These are phyloP conservation scores for Xestobium rufovillosum DNA, from an alignment of 2,888 invertebrate species.

Conservation along the genomic window DNA sequence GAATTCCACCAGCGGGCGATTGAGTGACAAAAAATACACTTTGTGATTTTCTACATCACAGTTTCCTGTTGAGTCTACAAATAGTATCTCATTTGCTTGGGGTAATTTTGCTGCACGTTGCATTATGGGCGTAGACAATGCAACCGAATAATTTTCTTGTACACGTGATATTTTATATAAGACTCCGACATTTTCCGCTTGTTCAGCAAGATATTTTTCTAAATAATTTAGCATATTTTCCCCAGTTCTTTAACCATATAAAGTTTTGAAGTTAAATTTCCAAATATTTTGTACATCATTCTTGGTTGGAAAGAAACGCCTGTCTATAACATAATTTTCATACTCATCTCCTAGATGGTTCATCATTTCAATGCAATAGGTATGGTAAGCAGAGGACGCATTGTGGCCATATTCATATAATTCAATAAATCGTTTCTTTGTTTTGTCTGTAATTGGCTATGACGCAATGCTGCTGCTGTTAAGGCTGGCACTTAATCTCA, in stretches of 20 bases:
- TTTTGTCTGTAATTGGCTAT: conserved; percentile 10
- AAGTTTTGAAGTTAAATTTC: conserved; percentile 13
- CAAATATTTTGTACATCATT: conserved; percentile 12
- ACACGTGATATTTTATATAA: conserved; percentile 10
- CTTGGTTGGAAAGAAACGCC: conserved; percentile 15
- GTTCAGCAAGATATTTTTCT: conserved; percentile 11
- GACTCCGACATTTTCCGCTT: conserved; percentile 3
- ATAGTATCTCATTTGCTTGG: conserved; percentile 16
- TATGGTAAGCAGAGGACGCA: conserved; percentile 13
- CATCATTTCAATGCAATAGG: conserved; percentile 14
- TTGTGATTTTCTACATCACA: conserved; percentile 16
- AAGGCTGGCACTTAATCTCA: too few relatives aligned
- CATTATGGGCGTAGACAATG: conserved; percentile 15
- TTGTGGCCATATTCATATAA: conserved; percentile 11
- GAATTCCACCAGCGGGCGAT: conserved; percentile 14
- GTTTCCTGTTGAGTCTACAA: conserved; percentile 14
- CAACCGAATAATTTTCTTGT: conserved; percentile 11
- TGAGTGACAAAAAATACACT: conserved; percentile 14
- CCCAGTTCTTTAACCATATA: conserved; percentile 11
- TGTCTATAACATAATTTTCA: conserved; percentile 12
- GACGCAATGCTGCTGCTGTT: conserved; percentile 11
- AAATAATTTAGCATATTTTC: conserved; percentile 9
- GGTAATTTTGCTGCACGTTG: conserved; percentile 12
- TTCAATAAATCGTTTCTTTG: conserved; percentile 9
- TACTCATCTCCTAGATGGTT: conserved; percentile 10